These are phyloP conservation scores for Dendrophyllia cribrosa DNA, from an alignment of 64 coral and sea anemone species.

Conservation along the genomic window DNA sequence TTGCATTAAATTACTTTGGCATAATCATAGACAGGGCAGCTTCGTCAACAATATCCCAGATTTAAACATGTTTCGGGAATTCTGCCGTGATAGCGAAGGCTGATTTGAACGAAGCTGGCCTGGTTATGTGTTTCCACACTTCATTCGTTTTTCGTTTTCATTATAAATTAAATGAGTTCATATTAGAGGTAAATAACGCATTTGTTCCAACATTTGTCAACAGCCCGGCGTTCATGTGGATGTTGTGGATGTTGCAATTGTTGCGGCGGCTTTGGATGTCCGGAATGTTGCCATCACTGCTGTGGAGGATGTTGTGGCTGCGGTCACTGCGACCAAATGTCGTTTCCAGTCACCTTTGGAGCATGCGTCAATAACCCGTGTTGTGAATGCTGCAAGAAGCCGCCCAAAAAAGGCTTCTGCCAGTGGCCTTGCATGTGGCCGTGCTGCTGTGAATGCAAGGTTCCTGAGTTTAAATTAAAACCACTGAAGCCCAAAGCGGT, in stretches of 20 bases:
- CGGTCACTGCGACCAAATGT: constrained; percentile 19
- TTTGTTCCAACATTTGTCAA: not conserved
- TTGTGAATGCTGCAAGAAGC: constrained; percentile 66
- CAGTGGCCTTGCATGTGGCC: constrained; percentile 79
- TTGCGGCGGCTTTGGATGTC: constrained; percentile 56
- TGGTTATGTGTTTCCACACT: constrained; percentile 30
- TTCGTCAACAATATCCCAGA: constrained; percentile 8
- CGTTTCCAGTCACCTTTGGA: constrained; percentile 45
- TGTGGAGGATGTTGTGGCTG: constrained; percentile 53
- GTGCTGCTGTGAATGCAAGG: constrained; percentile 67
- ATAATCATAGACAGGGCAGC: constrained; percentile 49
- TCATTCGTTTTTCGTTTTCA: not conserved
- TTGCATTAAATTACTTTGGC: constrained; percentile 27
- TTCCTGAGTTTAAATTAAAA: constrained; percentile 53
- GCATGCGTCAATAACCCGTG: constrained; percentile 62
- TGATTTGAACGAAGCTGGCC: constrained; percentile 37
- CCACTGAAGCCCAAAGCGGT: constrained; percentile 48
- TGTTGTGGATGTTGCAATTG: constrained; percentile 60
- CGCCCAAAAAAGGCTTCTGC: constrained; percentile 22
- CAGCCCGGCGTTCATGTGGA: constrained; percentile 43
- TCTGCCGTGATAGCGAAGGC: not conserved
- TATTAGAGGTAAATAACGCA: not conserved
- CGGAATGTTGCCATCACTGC: constrained; percentile 19
- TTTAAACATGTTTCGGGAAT: not conserved
- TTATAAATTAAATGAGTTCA: not conserved